Evolutionary conservation across 2,113 vertebrate genomes (phyloP).

Genomic region (Myanophis thanlyinensis): DNA sequence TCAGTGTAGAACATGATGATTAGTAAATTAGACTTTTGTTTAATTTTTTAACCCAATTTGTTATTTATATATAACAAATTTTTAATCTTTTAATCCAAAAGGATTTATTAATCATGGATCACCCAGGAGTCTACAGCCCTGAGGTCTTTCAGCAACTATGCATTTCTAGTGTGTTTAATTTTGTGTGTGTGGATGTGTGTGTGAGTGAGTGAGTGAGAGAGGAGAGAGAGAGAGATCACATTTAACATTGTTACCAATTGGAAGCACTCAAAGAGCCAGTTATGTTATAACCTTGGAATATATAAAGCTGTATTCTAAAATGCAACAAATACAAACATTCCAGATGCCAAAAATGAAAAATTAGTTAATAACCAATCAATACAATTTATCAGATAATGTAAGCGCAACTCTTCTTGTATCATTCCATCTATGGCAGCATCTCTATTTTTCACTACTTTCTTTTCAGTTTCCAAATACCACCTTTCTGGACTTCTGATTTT

Average conservation of each 20-base stretch:
- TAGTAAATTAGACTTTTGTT: neutral
- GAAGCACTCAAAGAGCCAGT: neutral
- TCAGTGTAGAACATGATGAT: neutral
- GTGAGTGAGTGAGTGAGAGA: too few relatives aligned
- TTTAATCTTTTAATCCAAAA: too few relatives aligned
- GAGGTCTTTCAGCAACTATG: neutral
- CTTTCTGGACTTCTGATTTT: neutral
- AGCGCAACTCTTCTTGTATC: neutral
- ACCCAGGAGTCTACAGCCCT: neutral
- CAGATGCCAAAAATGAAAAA: neutral
- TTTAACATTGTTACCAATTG: neutral
- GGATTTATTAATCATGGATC: neutral
- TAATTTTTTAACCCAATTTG: too few relatives aligned
- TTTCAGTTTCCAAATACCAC: neutral
- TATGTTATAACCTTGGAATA: neutral
- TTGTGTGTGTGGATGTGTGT: too few relatives aligned
- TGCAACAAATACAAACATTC: neutral
- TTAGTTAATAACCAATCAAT: neutral
- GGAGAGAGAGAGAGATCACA: too few relatives aligned
- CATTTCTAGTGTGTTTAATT: neutral
- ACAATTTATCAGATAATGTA: neutral
- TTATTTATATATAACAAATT: too few relatives aligned
- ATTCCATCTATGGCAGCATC: neutral
- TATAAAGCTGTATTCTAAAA: neutral
- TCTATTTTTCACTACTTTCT: neutral